These are phyloP conservation scores for Nephrotoma appendiculata DNA, from an alignment of 2,888 invertebrate species.

Conservation along the genomic window DNA sequence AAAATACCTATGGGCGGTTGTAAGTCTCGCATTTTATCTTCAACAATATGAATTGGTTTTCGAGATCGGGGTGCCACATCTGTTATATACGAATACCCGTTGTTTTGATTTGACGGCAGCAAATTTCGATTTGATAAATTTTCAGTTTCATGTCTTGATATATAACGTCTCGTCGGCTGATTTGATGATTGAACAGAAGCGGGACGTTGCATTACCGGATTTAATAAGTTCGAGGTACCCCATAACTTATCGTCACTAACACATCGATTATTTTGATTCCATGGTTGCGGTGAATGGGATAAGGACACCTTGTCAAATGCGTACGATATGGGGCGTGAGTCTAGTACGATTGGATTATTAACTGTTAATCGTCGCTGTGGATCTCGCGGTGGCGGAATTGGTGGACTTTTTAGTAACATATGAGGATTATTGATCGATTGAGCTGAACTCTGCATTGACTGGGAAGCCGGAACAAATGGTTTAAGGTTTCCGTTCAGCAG, in stretches of 20 bases:
- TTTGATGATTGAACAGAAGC: slow-evolving; percentile 18
- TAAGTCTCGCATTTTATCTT: not conserved
- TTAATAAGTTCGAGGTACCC: slow-evolving; percentile 21
- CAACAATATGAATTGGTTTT: slow-evolving; percentile 52
- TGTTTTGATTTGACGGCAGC: not conserved
- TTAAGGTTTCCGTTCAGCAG: not conserved
- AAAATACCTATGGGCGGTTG: not conserved
- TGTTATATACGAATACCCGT: slow-evolving; percentile 49
- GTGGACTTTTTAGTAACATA: slow-evolving; percentile 38
- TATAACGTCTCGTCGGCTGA: slow-evolving; percentile 16
- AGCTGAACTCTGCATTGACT: not conserved
- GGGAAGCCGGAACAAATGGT: not conserved
- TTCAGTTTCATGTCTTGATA: slow-evolving; percentile 4
- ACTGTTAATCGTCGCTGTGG: slow-evolving; percentile 43
- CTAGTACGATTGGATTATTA: slow-evolving; percentile 29
- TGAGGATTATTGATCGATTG: slow-evolving; percentile 16
- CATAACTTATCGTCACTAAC: slow-evolving; percentile 32
- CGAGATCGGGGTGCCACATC: slow-evolving; percentile 59
- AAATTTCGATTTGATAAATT: not conserved
- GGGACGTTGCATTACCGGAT: slow-evolving; percentile 23
- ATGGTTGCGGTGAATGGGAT: slow-evolving; percentile 4
- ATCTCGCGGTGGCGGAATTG: slow-evolving; percentile 68
- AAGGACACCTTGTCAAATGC: slow-evolving; percentile 33
- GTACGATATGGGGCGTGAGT: slow-evolving; percentile 36
- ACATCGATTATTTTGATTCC: slow-evolving; percentile 23